These are phyloP conservation scores for Brachystomella parvula DNA, from an alignment of 1,140 invertebrate genomes.

Conservation along the genomic window DNA sequence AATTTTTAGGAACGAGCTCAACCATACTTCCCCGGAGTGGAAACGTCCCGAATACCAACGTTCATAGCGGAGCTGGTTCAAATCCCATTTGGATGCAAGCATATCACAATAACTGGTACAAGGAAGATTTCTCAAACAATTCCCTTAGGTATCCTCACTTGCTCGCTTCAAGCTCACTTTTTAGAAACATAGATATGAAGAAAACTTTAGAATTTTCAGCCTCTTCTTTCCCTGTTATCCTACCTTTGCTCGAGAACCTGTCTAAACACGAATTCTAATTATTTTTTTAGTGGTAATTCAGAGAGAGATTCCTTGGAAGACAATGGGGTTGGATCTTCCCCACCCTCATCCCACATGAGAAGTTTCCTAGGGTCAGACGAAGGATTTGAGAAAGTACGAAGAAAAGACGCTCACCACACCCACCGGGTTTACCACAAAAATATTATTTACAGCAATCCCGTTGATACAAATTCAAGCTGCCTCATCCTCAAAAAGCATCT, in stretches of 20 bases:
- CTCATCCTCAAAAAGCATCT: slow-evolving; percentile 38
- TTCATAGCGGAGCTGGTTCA: slow-evolving; percentile 83
- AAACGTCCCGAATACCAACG: slow-evolving; percentile 85
- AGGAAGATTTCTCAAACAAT: slow-evolving; percentile 58
- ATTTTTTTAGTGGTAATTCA: slow-evolving; percentile 55
- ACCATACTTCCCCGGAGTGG: slow-evolving; percentile 50
- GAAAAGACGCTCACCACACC: slow-evolving; percentile 26
- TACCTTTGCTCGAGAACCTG: neutral
- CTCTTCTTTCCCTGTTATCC: neutral
- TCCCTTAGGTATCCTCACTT: slow-evolving; percentile 4
- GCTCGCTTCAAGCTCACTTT: neutral
- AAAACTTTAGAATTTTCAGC: slow-evolving; percentile 12
- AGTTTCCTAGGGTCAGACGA: slow-evolving; percentile 35
- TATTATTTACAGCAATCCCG: slow-evolving; percentile 33
- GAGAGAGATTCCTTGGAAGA: slow-evolving; percentile 80
- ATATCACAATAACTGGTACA: slow-evolving; percentile 91
- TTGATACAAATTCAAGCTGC: slow-evolving; percentile 31
- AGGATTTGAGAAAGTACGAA: slow-evolving; percentile 17
- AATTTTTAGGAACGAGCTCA: slow-evolving; percentile 52
- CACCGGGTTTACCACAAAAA: slow-evolving; percentile 35
- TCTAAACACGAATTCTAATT: neutral
- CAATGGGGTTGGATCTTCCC: slow-evolving; percentile 57
- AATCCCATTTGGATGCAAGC: slow-evolving; percentile 93
- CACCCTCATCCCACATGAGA: slow-evolving; percentile 36
- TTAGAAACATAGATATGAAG: slow-evolving; percentile 1